These are phyloP conservation scores for Athrips mouffetella DNA, from an alignment of 2,888 invertebrate genomes.

Conservation along the genomic window DNA sequence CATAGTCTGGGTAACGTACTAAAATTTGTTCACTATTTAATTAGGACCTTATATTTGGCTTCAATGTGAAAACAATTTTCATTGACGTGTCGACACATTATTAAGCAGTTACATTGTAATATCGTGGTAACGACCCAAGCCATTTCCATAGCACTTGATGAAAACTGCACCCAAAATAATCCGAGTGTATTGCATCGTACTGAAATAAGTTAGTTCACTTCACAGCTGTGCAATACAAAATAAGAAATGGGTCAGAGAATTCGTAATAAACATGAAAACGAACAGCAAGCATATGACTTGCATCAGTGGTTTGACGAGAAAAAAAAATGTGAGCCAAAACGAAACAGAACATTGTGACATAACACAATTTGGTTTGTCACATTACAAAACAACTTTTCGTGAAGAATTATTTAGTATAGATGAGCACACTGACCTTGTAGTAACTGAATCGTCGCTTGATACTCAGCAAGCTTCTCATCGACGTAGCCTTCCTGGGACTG, in stretches of 20 bases:
- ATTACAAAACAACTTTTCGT: too few relatives aligned
- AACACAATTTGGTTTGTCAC: too few relatives aligned
- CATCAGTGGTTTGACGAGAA: constrained; percentile 3
- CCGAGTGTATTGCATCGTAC: neutral
- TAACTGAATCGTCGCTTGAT: constrained; percentile 93
- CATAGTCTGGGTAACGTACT: too few relatives aligned
- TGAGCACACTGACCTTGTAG: constrained; percentile 85
- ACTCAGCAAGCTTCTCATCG: constrained; percentile 95
- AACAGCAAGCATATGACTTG: constrained; percentile 6
- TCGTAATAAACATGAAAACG: constrained; percentile 5
- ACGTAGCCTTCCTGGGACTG: constrained; percentile 97
- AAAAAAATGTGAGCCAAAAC: constrained; percentile 1
- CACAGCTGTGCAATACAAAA: constrained; percentile 4
- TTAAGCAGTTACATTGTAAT: neutral
- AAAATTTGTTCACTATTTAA: too few relatives aligned
- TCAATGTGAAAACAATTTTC: neutral
- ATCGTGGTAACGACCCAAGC: neutral
- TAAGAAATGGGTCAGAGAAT: constrained; percentile 9
- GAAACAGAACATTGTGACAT: neutral
- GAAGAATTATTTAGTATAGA: too few relatives aligned
- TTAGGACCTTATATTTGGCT: neutral
- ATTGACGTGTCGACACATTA: neutral
- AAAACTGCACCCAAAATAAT: neutral
- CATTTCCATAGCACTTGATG: neutral
- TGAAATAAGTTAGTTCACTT: constrained; percentile 7